phyloP scores from a whole-genome alignment of 2,797 vertebrate species.

The Malacoctenus gilli region DNA sequence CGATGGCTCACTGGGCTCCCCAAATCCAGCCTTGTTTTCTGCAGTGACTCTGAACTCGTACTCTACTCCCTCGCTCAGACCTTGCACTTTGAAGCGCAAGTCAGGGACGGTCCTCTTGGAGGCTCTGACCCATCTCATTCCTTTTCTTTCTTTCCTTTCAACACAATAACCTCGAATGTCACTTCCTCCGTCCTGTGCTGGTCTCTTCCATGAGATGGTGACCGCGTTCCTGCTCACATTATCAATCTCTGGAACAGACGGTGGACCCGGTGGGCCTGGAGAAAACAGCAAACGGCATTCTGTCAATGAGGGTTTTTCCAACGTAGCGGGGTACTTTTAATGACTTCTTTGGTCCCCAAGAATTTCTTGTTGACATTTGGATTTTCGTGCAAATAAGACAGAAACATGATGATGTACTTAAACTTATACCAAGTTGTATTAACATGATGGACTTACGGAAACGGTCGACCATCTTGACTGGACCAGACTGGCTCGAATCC shows the following conservation, averaged over 20 bases:
- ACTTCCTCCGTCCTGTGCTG: slow-evolving; percentile 91
- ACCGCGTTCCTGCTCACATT: slow-evolving; percentile 90
- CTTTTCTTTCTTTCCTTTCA: slow-evolving; percentile 94
- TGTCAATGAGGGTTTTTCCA: too few species aligned
- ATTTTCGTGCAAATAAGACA: too few species aligned
- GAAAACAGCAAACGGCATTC: too few species aligned
- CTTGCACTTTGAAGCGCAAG: slow-evolving; percentile 94
- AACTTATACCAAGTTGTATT: too few species aligned
- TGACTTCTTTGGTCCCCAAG: too few species aligned
- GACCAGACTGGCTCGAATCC: slow-evolving; percentile 90
- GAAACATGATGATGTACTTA: too few species aligned
- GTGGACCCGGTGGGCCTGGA: slow-evolving; percentile 93
- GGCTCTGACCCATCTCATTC: slow-evolving; percentile 97
- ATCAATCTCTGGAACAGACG: slow-evolving; percentile 92
- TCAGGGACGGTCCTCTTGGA: slow-evolving; percentile 93
- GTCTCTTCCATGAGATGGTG: slow-evolving; percentile 97
- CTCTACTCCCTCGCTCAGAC: slow-evolving; percentile 92
- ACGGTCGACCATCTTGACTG: slow-evolving; percentile 96
- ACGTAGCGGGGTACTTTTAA: too few species aligned
- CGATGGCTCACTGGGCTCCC: slow-evolving; percentile 92
- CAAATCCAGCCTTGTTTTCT: slow-evolving; percentile 97
- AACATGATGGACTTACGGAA: slow-evolving; percentile 83
- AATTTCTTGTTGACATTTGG: too few species aligned
- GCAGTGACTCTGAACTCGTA: slow-evolving; percentile 99
- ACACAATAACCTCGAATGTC: slow-evolving; percentile 96